A percentile compares a stretch with the other conserved stretches of the same genome.
Evolutionary conservation across 2,797 vertebrate species (phyloP).

Genomic region (Leptatherina wallacei): DNA sequence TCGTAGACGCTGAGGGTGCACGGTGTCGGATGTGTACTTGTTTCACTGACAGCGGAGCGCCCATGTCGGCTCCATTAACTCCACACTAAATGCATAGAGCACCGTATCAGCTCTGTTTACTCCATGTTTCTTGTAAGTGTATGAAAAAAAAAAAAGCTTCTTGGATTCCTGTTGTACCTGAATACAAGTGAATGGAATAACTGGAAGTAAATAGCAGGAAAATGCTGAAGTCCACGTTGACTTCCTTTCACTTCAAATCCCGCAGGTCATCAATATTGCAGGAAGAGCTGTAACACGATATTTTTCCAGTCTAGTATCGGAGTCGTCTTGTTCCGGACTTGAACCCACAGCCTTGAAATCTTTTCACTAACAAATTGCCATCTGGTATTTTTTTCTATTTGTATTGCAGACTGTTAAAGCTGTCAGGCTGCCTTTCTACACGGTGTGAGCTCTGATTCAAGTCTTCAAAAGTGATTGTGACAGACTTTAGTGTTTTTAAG

Average conservation of each 20-base stretch:
- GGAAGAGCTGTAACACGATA: constrained; percentile 33
- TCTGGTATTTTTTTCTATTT: constrained; percentile 40
- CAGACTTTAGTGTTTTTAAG: constrained; percentile 23
- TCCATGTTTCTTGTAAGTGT: constrained; percentile 18
- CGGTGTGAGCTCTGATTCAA: constrained; percentile 14
- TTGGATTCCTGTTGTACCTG: neutral
- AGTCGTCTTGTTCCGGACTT: constrained; percentile 45
- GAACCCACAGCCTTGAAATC: constrained; percentile 49
- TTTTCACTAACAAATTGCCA: constrained; percentile 25
- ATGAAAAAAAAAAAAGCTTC: neutral
- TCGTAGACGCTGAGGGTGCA: constrained; percentile 25
- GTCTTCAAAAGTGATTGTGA: constrained; percentile 20
- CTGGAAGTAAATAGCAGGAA: constrained; percentile 18
- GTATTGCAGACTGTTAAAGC: constrained; percentile 34
- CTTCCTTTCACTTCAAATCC: constrained; percentile 40
- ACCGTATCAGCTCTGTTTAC: constrained; percentile 14
- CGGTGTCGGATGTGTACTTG: constrained; percentile 9
- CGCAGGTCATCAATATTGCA: constrained; percentile 59
- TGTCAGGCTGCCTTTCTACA: constrained; percentile 7
- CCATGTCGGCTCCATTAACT: constrained; percentile 47
- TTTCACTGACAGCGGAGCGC: constrained; percentile 24
- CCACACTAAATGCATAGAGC: constrained; percentile 29
- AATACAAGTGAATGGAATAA: neutral
- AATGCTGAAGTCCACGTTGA: constrained; percentile 31
- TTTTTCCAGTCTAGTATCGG: constrained; percentile 26